Evolutionary conservation across 2,888 invertebrate species (phyloP).

Genomic region (Hypercompe scribonia): DNA sequence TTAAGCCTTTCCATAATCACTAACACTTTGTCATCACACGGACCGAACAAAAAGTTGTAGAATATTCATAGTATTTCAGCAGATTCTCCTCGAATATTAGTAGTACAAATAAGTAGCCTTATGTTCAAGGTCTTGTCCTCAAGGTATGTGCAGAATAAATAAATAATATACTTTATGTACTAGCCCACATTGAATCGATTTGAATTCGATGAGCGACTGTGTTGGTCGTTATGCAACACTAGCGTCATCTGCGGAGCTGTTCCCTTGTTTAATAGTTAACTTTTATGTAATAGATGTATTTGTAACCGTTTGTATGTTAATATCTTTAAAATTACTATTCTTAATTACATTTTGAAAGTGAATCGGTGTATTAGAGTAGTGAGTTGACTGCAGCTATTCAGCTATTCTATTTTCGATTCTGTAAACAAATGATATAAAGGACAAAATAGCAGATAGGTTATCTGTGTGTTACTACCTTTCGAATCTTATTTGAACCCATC

Average conservation of each 20-base stretch:
- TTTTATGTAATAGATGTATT: not conserved
- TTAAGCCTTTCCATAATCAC: too few species aligned
- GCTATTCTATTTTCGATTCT: too few species aligned
- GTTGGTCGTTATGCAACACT: constrained; percentile 6
- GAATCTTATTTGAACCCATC: too few species aligned
- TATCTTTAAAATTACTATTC: not conserved
- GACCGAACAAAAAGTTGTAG: too few species aligned
- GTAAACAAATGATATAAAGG: too few species aligned
- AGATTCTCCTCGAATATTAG: not conserved
- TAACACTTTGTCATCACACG: too few species aligned
- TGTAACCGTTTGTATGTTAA: not conserved
- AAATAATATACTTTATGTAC: not conserved
- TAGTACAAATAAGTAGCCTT: not conserved
- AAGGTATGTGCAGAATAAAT: constrained; percentile 1
- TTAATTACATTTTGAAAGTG: not conserved
- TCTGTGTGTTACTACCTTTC: too few species aligned
- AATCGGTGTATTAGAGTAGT: not conserved
- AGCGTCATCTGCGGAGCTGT: not conserved
- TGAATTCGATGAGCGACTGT: not conserved
- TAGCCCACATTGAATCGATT: constrained; percentile 6
- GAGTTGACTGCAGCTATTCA: too few species aligned
- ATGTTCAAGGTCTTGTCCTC: constrained; percentile 10
- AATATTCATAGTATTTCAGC: too few species aligned
- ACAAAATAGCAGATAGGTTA: too few species aligned
- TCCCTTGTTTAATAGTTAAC: not conserved